These are phyloP conservation scores for Melolontha melolontha DNA, from an alignment of 2,888 invertebrate species.

Conservation along the genomic window DNA sequence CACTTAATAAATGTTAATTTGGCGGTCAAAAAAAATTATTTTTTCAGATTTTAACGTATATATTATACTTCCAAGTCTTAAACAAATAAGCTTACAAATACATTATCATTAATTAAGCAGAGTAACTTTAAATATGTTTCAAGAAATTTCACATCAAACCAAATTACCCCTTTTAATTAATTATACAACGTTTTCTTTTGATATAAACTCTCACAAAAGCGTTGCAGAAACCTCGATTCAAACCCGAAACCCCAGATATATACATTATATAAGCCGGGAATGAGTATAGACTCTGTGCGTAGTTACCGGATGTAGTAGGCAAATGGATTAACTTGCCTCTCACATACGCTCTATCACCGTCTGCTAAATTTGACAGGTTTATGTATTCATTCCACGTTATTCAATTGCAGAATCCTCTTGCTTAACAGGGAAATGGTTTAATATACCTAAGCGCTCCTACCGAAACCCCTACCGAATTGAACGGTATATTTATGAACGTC, in stretches of 20 bases:
- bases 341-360: background rate
- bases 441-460: conserved; percentile 2
- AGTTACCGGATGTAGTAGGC: background rate
- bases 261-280: background rate
- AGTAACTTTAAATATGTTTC: background rate
- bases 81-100: background rate
- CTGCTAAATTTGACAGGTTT: conserved; percentile 35
- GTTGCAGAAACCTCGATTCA: conserved; percentile 6
- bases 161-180: conserved; percentile 17
- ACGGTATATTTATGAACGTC: background rate
- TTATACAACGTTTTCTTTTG: conserved; percentile 10
- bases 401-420: conserved; percentile 36
- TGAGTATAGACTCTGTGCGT: too few relatives aligned
- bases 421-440: conserved; percentile 29
- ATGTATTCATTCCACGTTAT: conserved; percentile 24
- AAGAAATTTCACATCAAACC: conserved; percentile 1
- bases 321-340: conserved; percentile 9
- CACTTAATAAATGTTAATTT: too few relatives aligned
- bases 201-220: conserved; percentile 13
- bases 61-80: too few relatives aligned
- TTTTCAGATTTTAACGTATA: too few relatives aligned
- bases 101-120: conserved; percentile 10
- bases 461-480: background rate
- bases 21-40: too few relatives aligned
- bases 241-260: background rate